Percentiles rank a stretch among this genome's conserved stretches.
phyloP scores from a whole-genome alignment of 2,797 vertebrate species.

The Aeoliscus strigatus region DNA sequence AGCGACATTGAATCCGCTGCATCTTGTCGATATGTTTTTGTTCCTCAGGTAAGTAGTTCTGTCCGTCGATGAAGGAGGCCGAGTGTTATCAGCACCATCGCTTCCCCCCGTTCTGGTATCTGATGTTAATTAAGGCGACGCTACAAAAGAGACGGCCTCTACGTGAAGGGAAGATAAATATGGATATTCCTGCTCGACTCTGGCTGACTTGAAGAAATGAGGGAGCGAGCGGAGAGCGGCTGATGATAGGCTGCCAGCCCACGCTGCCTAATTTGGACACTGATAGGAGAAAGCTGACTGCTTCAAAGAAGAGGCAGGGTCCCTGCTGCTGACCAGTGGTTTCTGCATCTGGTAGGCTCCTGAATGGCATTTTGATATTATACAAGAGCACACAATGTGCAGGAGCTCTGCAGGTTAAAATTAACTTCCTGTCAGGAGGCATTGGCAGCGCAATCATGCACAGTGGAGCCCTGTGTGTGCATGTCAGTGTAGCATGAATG shows the following conservation, averaged over 20 bases:
- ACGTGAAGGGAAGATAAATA: no score
- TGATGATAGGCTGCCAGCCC: conserved; percentile 64
- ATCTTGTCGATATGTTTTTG: no score
- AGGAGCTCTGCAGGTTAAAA: conserved; percentile 42
- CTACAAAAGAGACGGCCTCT: no score
- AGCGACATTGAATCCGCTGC: no score
- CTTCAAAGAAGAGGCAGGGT: conserved; percentile 45
- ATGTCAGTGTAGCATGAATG: conserved; percentile 54
- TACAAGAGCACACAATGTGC: conserved; percentile 8
- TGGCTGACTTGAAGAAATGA: conserved; percentile 46
- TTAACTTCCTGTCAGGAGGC: conserved; percentile 49
- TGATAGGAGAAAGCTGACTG: conserved; percentile 55
- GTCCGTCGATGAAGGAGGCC: no score
- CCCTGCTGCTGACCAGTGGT: conserved; percentile 60
- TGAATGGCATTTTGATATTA: conserved; percentile 51
- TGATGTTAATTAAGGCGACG: no score
- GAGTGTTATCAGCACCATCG: no score
- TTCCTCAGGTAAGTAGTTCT: no score
- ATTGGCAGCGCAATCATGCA: conserved; percentile 50
- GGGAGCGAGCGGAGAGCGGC: conserved; percentile 30
- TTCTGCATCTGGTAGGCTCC: conserved; percentile 51
- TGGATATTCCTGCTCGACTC: conserved; percentile 21
- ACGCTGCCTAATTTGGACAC: conserved; percentile 61
- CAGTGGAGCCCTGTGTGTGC: conserved; percentile 40
- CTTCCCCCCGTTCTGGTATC: no score